Conservation (phyloP, 1,140 invertebrate genomes). For the Oryctes rhinoceros region DNA sequence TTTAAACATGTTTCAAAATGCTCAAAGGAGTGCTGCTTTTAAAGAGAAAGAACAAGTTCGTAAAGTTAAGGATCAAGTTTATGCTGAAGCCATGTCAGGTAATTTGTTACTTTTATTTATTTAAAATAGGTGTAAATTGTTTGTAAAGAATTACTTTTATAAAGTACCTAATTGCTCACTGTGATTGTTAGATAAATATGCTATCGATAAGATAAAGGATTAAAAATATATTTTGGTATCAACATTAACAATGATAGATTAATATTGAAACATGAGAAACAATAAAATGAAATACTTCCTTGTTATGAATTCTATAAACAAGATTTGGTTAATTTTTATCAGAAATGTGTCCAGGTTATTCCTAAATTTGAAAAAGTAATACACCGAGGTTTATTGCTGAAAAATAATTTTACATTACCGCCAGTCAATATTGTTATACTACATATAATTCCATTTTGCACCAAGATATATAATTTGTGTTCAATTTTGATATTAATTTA, state of each 20-base stretch:
- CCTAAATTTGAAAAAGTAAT: too few species aligned
- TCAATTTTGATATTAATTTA: too few species aligned
- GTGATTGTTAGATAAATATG: background rate
- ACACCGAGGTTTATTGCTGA: too few species aligned
- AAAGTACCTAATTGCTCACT: background rate
- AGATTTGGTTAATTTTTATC: background rate
- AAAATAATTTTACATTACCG: too few species aligned
- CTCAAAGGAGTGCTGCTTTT: constrained; percentile 80
- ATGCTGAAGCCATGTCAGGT: constrained; percentile 52
- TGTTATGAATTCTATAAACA: too few species aligned
- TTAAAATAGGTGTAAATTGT: background rate
- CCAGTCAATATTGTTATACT: too few species aligned
- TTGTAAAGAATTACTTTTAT: background rate
- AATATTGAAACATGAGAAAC: background rate
- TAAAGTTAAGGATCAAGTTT: constrained; percentile 67
- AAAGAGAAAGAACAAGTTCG: constrained; percentile 86
- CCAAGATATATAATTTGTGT: too few species aligned
- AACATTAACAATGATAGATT: background rate
- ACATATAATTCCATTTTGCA: too few species aligned
- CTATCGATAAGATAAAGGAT: too few species aligned
- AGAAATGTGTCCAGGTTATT: too few species aligned
- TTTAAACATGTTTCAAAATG: constrained; percentile 87
- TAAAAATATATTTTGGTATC: too few species aligned
- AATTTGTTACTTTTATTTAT: constrained; percentile 45
- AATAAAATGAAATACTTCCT: background rate